A percentile compares a stretch with the other conserved stretches of the same genome.
phyloP scores from a whole-genome alignment of 2,888 invertebrate species.

The Rotaria macrura region DNA sequence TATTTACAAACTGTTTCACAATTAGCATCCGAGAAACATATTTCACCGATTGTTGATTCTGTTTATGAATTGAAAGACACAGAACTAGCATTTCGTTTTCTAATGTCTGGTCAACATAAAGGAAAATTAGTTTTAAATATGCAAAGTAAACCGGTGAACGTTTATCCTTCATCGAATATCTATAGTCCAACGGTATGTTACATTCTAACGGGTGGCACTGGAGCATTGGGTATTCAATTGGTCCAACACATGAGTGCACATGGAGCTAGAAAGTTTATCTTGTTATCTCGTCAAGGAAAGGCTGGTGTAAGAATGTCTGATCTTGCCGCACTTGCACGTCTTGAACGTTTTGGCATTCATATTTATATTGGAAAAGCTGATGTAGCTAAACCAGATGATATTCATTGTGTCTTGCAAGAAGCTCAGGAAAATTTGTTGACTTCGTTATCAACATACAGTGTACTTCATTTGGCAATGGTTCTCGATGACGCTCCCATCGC shows the following conservation, averaged over 20 bases:
- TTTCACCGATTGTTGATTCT: conserved; percentile 22
- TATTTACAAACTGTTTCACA: neutral
- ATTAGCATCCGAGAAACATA: conserved; percentile 19
- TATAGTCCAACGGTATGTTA: conserved; percentile 20
- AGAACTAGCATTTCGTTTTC: conserved; percentile 18
- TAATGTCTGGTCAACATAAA: conserved; percentile 20
- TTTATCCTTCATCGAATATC: neutral
- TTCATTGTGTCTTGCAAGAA: neutral
- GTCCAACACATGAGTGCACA: conserved; percentile 23
- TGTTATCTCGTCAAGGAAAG: neutral
- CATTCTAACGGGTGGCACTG: conserved; percentile 22
- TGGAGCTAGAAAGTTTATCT: conserved; percentile 24
- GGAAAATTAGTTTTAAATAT: conserved; percentile 30
- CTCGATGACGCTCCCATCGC: neutral
- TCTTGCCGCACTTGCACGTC: neutral
- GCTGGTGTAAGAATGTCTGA: conserved; percentile 11
- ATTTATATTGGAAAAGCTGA: conserved; percentile 21
- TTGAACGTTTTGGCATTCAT: conserved; percentile 3
- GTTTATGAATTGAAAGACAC: conserved; percentile 5
- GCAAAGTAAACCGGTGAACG: neutral
- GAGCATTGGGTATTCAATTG: conserved; percentile 23
- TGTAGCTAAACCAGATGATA: conserved; percentile 18
- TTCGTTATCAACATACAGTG: neutral
- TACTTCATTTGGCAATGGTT: conserved; percentile 7
- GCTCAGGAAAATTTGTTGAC: neutral